A percentile compares a stretch with the other conserved stretches of the same genome.
Conservation (phyloP, 2,888 invertebrate species). For the Saturnia pavonia region DNA sequence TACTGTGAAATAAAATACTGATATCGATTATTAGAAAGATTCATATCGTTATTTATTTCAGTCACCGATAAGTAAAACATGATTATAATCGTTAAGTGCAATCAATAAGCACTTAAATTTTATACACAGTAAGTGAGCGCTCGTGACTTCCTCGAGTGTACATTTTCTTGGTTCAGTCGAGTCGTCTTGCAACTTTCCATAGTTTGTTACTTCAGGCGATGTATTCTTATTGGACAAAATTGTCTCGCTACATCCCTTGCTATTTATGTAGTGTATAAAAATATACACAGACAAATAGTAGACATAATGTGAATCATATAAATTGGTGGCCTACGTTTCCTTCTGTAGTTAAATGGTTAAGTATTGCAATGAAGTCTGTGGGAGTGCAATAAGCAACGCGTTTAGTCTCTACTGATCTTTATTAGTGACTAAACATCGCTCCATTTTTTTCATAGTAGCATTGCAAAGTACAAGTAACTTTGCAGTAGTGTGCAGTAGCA, state of each 20-base stretch:
- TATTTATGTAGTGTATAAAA: not conserved
- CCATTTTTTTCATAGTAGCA: not conserved
- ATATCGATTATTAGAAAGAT: slow-evolving; percentile 12
- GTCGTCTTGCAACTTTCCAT: slow-evolving; percentile 72
- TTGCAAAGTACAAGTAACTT: not conserved
- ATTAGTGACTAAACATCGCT: not conserved
- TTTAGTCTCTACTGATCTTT: not conserved
- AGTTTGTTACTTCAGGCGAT: slow-evolving; percentile 37
- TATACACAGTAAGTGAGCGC: slow-evolving; percentile 45
- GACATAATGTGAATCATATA: not conserved
- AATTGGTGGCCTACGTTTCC: not conserved
- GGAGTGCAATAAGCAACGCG: not conserved
- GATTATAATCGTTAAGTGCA: slow-evolving; percentile 48
- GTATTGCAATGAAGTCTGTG: not conserved
- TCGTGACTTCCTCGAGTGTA: slow-evolving; percentile 70
- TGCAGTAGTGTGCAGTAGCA: no score
- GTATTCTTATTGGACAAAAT: slow-evolving; percentile 9
- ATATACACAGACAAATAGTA: no score
- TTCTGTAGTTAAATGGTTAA: not conserved
- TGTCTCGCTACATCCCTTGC: not conserved
- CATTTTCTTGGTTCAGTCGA: slow-evolving; percentile 58
- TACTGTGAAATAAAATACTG: no score
- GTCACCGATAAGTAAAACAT: slow-evolving; percentile 34
- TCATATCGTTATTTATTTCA: slow-evolving; percentile 2
- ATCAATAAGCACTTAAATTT: slow-evolving; percentile 56